Base-by-base conservation (phyloP, 2,888 invertebrate species). In the Sceliomorpha sp. region DNA sequence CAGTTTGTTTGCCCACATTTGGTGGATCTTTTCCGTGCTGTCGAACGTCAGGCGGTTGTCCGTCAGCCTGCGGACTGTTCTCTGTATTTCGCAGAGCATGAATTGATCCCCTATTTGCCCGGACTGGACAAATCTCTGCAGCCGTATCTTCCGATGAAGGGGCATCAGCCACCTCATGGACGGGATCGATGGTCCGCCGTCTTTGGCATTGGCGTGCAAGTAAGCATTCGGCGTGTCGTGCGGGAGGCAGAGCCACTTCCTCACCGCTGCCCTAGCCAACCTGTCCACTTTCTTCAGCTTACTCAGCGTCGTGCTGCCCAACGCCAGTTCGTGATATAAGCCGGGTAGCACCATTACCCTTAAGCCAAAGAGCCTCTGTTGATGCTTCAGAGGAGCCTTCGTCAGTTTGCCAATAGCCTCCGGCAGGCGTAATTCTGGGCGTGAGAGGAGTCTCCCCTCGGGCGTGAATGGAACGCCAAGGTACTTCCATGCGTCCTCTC, bases 261-360 rank as follows among this genome's bases (percentile, higher is more conserved):
- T 72, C 0, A 82, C 74, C 2, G 37, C 24, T 0, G 37, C 51
- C 55, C 83, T 74, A 34, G 87, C 74, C 24, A 78, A 66, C 3
- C 20, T 14, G 15, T 55, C 45, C 1, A 45, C n/a, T 7, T 79
- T 75, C 0, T 76, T 60, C 0, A 89, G 70, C 0, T 59, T 7
- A 0, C 50, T 63, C 4, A 32, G 67, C 9, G 51, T 77, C 12
- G 55, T 67, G 2, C 70, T 73, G 1, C 83, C 87, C 1, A 87
- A 66, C 55, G 79, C 82, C 12, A 89, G 45, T 6, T 72, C 70
- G 62, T 88, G 88, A 39, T 83, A 64, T 64, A 83, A 82, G 32
- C 80, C 75, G 20, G 88, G 88, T 13, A 42, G 0, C 3, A 53
- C 34, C 31, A 34, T 34, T 1, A 24, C 17, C 1, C 67, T 3